These are phyloP conservation scores for Phyllotreta cruciferae DNA, from an alignment of 2,888 invertebrate species.

Conservation along the genomic window DNA sequence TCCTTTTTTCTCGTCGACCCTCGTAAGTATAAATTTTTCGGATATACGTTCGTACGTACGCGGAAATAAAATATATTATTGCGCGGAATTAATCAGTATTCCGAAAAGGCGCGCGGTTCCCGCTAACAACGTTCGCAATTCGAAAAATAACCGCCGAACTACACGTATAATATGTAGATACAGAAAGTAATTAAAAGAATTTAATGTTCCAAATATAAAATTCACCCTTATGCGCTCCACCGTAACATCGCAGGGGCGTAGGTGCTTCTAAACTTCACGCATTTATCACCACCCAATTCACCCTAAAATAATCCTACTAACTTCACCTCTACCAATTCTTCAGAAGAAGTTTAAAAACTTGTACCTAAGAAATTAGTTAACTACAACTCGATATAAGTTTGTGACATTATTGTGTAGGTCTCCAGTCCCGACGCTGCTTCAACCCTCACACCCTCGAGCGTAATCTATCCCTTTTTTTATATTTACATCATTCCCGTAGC, in stretches of 20 bases:
- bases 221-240: conserved; percentile 50
- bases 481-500: conserved; percentile 46
- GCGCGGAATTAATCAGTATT: conserved; percentile 57
- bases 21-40: conserved; percentile 46
- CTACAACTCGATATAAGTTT: too few species aligned
- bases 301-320: background rate
- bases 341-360: too few species aligned
- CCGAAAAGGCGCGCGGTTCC: conserved; percentile 51
- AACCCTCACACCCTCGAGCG: conserved; percentile 29
- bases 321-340: too few species aligned
- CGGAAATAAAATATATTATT: conserved; percentile 56
- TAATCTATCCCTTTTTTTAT: conserved; percentile 46
- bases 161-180: conserved; percentile 60
- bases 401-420: too few species aligned
- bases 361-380: too few species aligned
- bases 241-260: conserved; percentile 30
- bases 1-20: conserved; percentile 38
- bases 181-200: conserved; percentile 60
- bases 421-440: background rate
- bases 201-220: conserved; percentile 61
- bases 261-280: conserved; percentile 6
- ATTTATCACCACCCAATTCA: background rate
- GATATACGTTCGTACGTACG: conserved; percentile 43
- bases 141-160: conserved; percentile 58
- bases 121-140: conserved; percentile 46